phyloP scores from a whole-genome alignment of 92 coral and sea anemone genomes.

The Bergia sp. region DNA sequence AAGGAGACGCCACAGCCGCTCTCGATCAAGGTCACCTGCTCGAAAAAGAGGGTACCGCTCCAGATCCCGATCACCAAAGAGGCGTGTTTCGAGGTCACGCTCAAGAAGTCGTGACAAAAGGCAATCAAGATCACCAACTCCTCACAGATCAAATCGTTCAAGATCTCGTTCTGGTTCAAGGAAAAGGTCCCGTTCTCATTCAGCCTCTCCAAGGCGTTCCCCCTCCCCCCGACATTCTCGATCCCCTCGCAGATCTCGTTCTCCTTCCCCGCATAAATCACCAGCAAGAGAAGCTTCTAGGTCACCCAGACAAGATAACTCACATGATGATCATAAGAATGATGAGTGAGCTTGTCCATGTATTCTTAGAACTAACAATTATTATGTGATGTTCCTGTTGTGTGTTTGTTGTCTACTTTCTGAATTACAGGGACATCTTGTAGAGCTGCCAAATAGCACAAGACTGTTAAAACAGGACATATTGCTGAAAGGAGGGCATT shows the following conservation, averaged over 20 bases:
- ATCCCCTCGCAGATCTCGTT: constrained; percentile 70
- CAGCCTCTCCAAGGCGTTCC: constrained; percentile 24
- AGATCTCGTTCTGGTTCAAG: constrained; percentile 62
- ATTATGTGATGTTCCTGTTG: constrained; percentile 5
- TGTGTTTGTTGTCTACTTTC: constrained; percentile 20
- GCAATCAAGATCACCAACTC: constrained; percentile 67
- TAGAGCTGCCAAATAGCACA: constrained; percentile 27
- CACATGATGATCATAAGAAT: constrained; percentile 43
- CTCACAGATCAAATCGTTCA: constrained; percentile 56
- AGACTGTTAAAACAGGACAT: constrained; percentile 20
- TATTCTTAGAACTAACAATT: constrained; percentile 24
- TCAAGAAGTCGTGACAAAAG: constrained; percentile 66
- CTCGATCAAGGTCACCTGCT: constrained; percentile 71
- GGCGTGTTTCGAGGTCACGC: constrained; percentile 66
- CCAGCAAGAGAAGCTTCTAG: constrained; percentile 68
- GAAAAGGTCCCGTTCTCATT: constrained; percentile 20
- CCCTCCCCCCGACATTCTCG: constrained; percentile 46
- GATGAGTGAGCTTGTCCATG: constrained; percentile 48
- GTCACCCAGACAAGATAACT: constrained; percentile 68
- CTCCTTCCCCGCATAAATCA: constrained; percentile 56
- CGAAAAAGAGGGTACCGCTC: constrained; percentile 59
- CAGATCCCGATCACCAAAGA: constrained; percentile 52
- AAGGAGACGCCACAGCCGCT: constrained; percentile 39
- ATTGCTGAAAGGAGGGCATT: constrained; percentile 42
- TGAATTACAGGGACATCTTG: constrained; percentile 37